Evolutionary conservation across 2,888 invertebrate species (phyloP).

Genomic region (Zeuzera pyrina): DNA sequence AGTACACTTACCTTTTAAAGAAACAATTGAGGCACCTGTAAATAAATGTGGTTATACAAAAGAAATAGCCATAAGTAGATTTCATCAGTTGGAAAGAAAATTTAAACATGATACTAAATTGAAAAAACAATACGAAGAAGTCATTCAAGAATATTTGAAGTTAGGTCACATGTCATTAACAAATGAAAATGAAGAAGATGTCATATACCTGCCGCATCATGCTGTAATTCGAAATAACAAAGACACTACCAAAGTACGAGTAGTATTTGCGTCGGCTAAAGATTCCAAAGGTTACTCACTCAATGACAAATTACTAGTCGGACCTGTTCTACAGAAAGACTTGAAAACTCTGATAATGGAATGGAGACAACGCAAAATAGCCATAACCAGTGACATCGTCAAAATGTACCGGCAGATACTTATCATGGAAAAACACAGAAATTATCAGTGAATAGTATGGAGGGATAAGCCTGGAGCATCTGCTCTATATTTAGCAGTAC

Average conservation of each 20-base stretch:
- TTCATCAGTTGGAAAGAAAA: too few relatives aligned
- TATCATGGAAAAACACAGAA: conserved; percentile 12
- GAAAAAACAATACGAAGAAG: too few relatives aligned
- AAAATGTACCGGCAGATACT: conserved; percentile 22
- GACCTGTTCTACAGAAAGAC: conserved; percentile 17
- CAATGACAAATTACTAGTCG: conserved; percentile 14
- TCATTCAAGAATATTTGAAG: too few relatives aligned
- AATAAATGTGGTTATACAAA: too few relatives aligned
- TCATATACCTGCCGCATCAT: conserved; percentile 18
- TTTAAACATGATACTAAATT: too few relatives aligned
- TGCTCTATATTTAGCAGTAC: conserved; percentile 18
- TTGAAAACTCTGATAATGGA: conserved; percentile 13
- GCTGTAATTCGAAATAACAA: conserved; percentile 18
- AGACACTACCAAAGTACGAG: conserved; percentile 17
- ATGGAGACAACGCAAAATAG: conserved; percentile 14
- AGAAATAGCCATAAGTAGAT: too few relatives aligned
- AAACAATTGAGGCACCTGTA: too few relatives aligned
- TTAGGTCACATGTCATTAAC: too few relatives aligned
- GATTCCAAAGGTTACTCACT: conserved; percentile 11
- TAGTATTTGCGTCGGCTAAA: conserved; percentile 17
- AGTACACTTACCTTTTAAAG: too few relatives aligned
- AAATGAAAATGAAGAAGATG: conserved; percentile 3
- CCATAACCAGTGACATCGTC: conserved; percentile 16
- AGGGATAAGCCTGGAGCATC: conserved; percentile 9
- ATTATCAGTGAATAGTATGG: conserved; percentile 21